Evolutionary conservation across 2,113 vertebrate species (phyloP), one percentile per base, ranked within the genome.

Genomic region (Istiophorus platypterus): DNA sequence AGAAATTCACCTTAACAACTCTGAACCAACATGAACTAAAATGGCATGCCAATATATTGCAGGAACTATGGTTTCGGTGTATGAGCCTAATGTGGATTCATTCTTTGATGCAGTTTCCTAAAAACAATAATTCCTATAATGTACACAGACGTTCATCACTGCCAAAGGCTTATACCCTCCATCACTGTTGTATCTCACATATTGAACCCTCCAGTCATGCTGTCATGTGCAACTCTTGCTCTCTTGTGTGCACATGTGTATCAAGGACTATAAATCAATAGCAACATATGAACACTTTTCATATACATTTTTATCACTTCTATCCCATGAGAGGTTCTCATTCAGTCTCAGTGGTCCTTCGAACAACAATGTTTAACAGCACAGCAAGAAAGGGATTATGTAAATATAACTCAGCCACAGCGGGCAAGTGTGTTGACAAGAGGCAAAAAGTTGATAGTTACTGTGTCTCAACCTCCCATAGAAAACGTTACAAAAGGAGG

Each of bases 381-480:
- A 31, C 78, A 76, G 51, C n/a, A 31, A 51, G 65, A 76, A 14
- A 0, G 34, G 24, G 42, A 72, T 88, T 88, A 80, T 45, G 1
- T 71, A 82, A 92, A 78, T 47, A 37, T 74, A 39, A 71, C 72
- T 74, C 18, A 22, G 17, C 24, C 39, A n/a, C 66, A 67, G 72
- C 37, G 9, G 31, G 59, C 2, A 15, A 59, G 41, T 15, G 39
- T 79, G 52, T 66, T 31, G 72, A 84, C 13, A 42, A 64, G 29
- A 31, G 39, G 1, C 74, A 39, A 68, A 76, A 73, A 52, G 52
- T 71, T 61, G 77, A 62, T 47, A 34, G 45, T n/a, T 20, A 42
- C 37, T 77, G 70, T 85, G 47, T 75, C 78, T 81, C 61, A 34
- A 69, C 63, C 58, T 85, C 86, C 54, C 69, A 65, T 49, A 58